Percentiles rank a stretch among this genome's conserved stretches.
phyloP scores from a whole-genome alignment of 2,888 invertebrate genomes.

The Chesias legatella region DNA sequence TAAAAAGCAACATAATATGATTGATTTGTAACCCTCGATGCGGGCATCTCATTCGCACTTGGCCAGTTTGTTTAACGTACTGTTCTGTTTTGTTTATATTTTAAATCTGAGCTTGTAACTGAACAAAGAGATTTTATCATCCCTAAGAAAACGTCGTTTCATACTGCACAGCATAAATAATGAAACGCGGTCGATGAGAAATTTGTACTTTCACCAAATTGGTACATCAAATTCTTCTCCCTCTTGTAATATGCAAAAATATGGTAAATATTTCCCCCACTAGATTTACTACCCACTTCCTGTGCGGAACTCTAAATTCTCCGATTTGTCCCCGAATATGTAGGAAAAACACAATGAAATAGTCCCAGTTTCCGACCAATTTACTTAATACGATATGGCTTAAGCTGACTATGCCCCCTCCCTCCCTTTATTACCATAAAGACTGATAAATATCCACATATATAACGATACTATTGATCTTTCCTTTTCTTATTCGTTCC shows the following conservation, averaged over 20 bases:
- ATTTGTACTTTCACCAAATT: conserved; percentile 7
- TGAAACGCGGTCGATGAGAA: background rate
- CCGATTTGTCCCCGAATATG: conserved; percentile 39
- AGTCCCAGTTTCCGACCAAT: conserved; percentile 61
- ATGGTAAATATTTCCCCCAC: conserved; percentile 23
- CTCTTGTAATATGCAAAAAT: conserved; percentile 19
- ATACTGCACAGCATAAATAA: background rate
- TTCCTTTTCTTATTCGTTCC: conserved; percentile 20
- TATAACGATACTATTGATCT: conserved; percentile 40
- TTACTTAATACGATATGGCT: conserved; percentile 64
- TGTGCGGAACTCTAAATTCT: conserved; percentile 28
- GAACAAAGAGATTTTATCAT: background rate
- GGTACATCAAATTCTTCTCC: conserved; percentile 1
- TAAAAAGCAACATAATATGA: too few relatives aligned
- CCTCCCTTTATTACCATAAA: conserved; percentile 52
- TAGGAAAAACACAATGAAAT: conserved; percentile 53
- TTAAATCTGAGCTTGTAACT: too few relatives aligned
- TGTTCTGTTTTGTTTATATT: too few relatives aligned
- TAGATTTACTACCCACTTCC: conserved; percentile 24
- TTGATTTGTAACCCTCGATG: too few relatives aligned
- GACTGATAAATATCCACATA: conserved; percentile 55
- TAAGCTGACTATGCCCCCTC: conserved; percentile 37
- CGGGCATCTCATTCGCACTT: too few relatives aligned
- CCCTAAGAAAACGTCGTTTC: conserved; percentile 3
- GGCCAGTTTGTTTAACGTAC: too few relatives aligned